Evolutionary conservation across 2,113 vertebrate species (phyloP), one percentile per base, ranked within the genome.

Genomic region (Lipotes vexillifer): DNA sequence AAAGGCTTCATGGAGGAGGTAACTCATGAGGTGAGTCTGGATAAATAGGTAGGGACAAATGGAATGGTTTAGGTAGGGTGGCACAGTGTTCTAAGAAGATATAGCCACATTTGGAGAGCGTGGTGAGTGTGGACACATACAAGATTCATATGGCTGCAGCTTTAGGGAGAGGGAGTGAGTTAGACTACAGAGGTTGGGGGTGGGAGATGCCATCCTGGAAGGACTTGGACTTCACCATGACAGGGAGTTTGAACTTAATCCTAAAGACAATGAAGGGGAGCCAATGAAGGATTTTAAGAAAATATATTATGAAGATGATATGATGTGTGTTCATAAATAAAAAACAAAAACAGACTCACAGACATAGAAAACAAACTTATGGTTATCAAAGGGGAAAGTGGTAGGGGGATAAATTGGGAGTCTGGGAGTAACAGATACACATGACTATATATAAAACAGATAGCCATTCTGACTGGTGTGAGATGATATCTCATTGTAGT

Each of bases 51-150:
- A 59, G 33, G 38, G 38, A 33, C 13, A 77, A n/a, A 61, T 9
- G 13, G 38, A 90, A 41, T 31, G 27, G 36, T 3, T n/a, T 29
- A 57, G 59, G n/a, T 55, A 13, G 7, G 6, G 13, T 21, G 13
- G 74, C 44, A 12, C 33, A 27, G 71, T 44, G 38, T 74, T 49
- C 74, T 55, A 66, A 80, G 61, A 2, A 46, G 69, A 69, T 5
- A 29, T 0, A 18, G 21, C 25, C 57, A 8, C 36, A 7, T 15
- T 8, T 55, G 18, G 61, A 41, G 14, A 15, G 55, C 18, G 3
- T 21, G 46, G 1, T 8, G 27, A 59, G 12, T 14, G 27, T 33
- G n/a, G 31, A 74, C 61, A 68, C 29, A 1, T 25, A n/a, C 0
- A 1, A 25, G 38, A 44, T 61, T 25, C 18, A 52, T 10, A 31